Base-by-base conservation (phyloP, 2,888 invertebrate genomes). In the Geophilus truncorum region DNA sequence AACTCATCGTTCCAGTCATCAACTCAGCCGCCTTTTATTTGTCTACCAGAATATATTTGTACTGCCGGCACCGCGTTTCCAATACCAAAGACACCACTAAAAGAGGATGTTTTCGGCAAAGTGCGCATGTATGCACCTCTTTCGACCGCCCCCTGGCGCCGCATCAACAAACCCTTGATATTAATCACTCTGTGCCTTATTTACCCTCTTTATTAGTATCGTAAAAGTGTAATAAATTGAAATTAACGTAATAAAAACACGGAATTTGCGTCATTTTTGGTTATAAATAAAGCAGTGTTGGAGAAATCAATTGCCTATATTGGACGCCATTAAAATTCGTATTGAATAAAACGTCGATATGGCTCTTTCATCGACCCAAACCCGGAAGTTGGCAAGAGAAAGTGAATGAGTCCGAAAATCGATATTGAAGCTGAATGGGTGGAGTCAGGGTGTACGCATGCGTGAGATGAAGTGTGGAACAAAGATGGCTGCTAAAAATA, bases 401-500 rank as follows among this genome's bases (percentile, higher is more conserved):
- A 62, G 10, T 62, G 62, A 62, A 62, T 62, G 62, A 62, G 62
- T 23, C 23, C 25, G 7, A 23, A 62, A 62, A 62, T 62, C 62
- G 28, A 62, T 62, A 62, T 28, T 45, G 12, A 25, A 62, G 62
- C 25, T 62, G 62, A 62, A 62, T 62, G 62, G 62, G 28, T 15
- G 5, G 15, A 62, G 28, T 25, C 10, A 28, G 23, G 25, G 62
- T 62, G 62, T 62, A 62, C 62, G 62, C 62, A 62, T 62, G 62
- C 62, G 25, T 62, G 62, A 62, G 62, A 62, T 62, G 62, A 62
- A 23, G 23, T 62, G 45, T 45, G 45, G 45, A 45, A 45, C 45
- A 45, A 45, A 45, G 45, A 45, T 45, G 45, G 45, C 45, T 45
- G 62, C 62, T 62, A 62, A 62, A 62, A 62, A 62, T 62, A 62